Evolutionary conservation across 1,140 invertebrate genomes (phyloP), one percentile per base, ranked within the genome.

Genomic region (Habropoda laboriosa): DNA sequence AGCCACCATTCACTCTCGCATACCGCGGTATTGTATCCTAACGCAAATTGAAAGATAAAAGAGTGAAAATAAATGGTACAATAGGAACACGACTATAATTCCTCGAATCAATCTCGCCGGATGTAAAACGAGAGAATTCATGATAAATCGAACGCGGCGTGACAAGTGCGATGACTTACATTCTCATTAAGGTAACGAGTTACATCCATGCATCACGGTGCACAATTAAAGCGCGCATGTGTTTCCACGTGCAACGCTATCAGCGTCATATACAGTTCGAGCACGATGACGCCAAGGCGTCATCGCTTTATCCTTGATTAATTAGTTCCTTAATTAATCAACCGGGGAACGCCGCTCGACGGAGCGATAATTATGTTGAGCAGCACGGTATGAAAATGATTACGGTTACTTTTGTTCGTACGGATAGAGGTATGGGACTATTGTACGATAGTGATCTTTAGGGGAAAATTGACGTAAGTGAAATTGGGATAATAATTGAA

Each of bases 251-350:
- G 42, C 32, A n/a, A 21, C 27, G 32, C 57, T 64, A 74, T 74
- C 72, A 38, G 24, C 72, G 42, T 64, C 45, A 13, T 75, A 53
- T 45, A 53, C 47, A n/a, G 38, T 18, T 16, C 35, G 38, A 42
- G 38, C 63, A 40, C 63, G 49, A 76, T 76, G 73, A 76, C 73
- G 75, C 10, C 35, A 12, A 13, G 21, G 73, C 35, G 42, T 78
- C 75, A 49, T 78, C 67, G 42, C 75, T 78, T 60, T 78, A 78
- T 60, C 53, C 32, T 71, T 78, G 75, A 78, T 78, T 78, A 78
- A 78, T 78, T 78, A 78, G 66, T 60, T 32, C 21, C 55, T 71
- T 78, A 58, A 78, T 78, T 78, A 78, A 78, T 78, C 75, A 78
- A 71, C 32, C 12, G 5, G 16, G 40, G 40, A 47, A 21, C 32